Evolutionary conservation across 2,797 vertebrate genomes (phyloP), one percentile per base, ranked within the genome.

Genomic region (Arctocebus calabarensis): DNA sequence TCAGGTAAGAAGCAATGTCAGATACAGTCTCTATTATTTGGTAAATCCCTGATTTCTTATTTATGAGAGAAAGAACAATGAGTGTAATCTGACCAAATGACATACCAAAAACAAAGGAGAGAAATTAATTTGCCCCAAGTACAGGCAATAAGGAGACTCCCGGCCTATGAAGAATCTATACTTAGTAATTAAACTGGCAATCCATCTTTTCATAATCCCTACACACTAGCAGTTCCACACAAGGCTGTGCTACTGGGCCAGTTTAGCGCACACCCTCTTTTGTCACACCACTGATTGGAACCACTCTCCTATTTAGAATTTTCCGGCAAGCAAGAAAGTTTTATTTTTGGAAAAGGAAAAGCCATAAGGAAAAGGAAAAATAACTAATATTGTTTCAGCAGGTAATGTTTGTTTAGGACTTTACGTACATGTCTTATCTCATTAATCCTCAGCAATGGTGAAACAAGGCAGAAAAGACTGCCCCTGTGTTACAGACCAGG

Each of bases 401-500:
- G 0, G 16, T 71, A 17, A 10, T n/a, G 5, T 82, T 48, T 85
- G 22, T 23, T 32, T 25, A 84, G 16, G 45, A 23, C n/a, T 88
- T 71, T 40, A 45, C 13, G 7, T 16, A 40, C 25, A 4, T 29
- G 12, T 14, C 5, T 83, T 32, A 55, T 45, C 20, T 62, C n/a
- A 17, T 68, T 82, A 43, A 68, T 62, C 66, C 19, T 70, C 61
- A 85, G 11, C 1, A 48, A 37, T 10, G n/a, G 13, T 23, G 27
- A 23, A 1, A 48, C 4, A 19, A 66, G 57, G 8, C 52, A 86
- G 32, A n/a, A n/a, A 52, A 55, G 27, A 13, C 19, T 59, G n/a
- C 2, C 14, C 75, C n/a, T 34, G 68, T 77, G 84, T 95, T 90
- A 57, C 22, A 93, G 96, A n/a, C 4, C 61, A 75, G 62, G 87